Evolutionary conservation across 2,888 invertebrate species (phyloP).

Genomic region (Oscheius myriophilus): DNA sequence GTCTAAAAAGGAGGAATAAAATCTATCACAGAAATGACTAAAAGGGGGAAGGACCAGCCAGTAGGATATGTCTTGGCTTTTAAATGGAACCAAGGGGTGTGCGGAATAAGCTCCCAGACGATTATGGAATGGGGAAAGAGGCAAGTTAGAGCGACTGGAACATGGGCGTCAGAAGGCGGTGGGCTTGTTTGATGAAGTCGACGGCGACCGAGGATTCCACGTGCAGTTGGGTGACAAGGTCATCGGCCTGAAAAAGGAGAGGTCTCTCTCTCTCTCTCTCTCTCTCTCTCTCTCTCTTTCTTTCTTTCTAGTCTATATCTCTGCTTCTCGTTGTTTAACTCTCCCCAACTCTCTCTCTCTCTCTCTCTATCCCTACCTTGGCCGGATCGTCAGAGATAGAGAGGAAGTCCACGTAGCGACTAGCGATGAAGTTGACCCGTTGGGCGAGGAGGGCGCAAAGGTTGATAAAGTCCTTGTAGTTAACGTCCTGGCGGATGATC

Average conservation of each 20-base stretch:
- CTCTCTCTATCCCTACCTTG: conserved; percentile 20
- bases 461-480: conserved; percentile 18
- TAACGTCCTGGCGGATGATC: conserved; percentile 9
- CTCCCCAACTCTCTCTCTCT: too few species aligned
- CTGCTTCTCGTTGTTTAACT: too few species aligned
- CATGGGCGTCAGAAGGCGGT: conserved; percentile 28
- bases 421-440: conserved; percentile 13
- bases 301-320: too few species aligned
- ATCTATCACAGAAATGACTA: not conserved
- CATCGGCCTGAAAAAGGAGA: conserved; percentile 23
- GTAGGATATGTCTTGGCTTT: too few species aligned
- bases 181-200: conserved; percentile 27
- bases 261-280: too few species aligned
- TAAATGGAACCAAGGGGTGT: too few species aligned
- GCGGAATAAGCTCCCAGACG: too few species aligned
- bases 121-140: not conserved
- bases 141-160: conserved; percentile 21
- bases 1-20: not conserved
- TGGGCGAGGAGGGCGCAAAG: conserved; percentile 9
- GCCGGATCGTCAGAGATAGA: not conserved
- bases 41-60: too few species aligned
- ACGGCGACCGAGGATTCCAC: conserved; percentile 25
- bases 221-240: conserved; percentile 14
- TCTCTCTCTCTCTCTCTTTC: not conserved
- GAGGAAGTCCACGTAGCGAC: conserved; percentile 19